Conservation (phyloP, 2,888 invertebrate species). For the Elysia crispata region DNA sequence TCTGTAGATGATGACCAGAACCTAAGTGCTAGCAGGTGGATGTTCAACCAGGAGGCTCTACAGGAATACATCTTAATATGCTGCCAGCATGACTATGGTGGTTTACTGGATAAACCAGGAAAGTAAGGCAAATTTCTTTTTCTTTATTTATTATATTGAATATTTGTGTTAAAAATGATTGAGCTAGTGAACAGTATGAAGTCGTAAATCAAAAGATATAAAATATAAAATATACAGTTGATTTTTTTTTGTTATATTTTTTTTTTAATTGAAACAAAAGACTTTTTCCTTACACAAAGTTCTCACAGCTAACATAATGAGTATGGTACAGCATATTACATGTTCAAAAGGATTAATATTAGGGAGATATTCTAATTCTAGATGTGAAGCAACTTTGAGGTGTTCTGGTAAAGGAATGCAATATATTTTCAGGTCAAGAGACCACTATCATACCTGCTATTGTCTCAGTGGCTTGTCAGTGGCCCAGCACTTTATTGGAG, state of each 20-base stretch:
- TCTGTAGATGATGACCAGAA: constrained; percentile 60
- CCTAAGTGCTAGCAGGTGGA: constrained; percentile 79
- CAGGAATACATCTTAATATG: constrained; percentile 97
- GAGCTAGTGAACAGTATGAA: too few relatives aligned
- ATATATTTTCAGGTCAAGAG: constrained; percentile 83
- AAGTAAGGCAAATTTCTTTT: constrained; percentile 82
- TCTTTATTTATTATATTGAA: too few relatives aligned
- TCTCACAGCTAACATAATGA: too few relatives aligned
- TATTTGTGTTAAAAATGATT: too few relatives aligned
- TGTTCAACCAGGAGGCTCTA: constrained; percentile 89
- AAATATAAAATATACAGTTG: not conserved
- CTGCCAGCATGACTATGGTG: constrained; percentile 90
- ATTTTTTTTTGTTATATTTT: not conserved
- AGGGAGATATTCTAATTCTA: too few relatives aligned
- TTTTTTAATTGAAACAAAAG: not conserved
- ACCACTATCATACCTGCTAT: constrained; percentile 98
- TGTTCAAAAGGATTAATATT: too few relatives aligned
- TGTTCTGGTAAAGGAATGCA: too few relatives aligned
- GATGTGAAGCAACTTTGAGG: too few relatives aligned
- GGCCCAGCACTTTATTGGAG: constrained; percentile 84
- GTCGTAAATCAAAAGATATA: too few relatives aligned
- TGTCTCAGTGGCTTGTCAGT: constrained; percentile 95
- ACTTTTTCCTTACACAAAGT: constrained; percentile 5
- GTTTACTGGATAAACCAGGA: constrained; percentile 96
- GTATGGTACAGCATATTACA: too few relatives aligned